Evolutionary conservation across 2,888 invertebrate genomes (phyloP).

Genomic region (Acanthosepion esculentum): DNA sequence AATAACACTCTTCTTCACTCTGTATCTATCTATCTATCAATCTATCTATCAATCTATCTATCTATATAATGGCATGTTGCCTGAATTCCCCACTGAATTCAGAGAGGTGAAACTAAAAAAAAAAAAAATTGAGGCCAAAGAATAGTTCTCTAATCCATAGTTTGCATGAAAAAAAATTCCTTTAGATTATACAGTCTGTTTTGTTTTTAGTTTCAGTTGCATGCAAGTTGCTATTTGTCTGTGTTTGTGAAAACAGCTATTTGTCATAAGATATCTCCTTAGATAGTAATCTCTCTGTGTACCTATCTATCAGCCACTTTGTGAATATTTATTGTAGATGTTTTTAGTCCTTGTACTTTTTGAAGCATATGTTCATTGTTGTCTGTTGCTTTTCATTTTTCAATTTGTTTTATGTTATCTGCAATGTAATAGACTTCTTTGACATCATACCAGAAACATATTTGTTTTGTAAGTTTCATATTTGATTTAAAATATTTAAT

Average conservation of each 20-base stretch:
- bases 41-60: background rate
- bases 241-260: background rate
- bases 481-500: background rate
- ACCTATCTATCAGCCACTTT: background rate
- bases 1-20: constrained; percentile 39
- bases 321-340: constrained; percentile 20
- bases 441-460: background rate
- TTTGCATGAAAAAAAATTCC: background rate
- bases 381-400: background rate
- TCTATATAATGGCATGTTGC: constrained; percentile 39
- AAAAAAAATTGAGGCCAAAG: constrained; percentile 44
- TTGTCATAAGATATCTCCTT: background rate
- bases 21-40: constrained; percentile 38
- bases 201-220: background rate
- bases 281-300: background rate
- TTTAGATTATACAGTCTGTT: background rate
- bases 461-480: background rate
- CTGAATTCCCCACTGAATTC: constrained; percentile 1
- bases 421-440: background rate
- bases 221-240: background rate
- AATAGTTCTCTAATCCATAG: background rate
- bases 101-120: background rate
- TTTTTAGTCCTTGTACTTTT: background rate
- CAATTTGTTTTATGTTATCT: background rate
- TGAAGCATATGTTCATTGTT: background rate